phyloP scores from a whole-genome alignment of 2,888 invertebrate species.

The Lycophotia porphyrea region DNA sequence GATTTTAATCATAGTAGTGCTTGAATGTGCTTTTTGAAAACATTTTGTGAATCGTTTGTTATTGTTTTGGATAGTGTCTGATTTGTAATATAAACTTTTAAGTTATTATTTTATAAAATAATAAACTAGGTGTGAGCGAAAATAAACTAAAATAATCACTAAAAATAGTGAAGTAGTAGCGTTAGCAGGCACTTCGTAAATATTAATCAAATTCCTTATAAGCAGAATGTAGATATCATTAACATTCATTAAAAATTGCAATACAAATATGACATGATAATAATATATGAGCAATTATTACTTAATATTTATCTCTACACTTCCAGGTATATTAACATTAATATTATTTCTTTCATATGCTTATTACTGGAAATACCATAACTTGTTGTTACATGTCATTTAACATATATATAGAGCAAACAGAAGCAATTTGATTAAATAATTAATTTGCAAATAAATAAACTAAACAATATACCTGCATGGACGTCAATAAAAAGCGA shows the following conservation, averaged over 20 bases:
- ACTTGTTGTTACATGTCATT: constrained; percentile 24
- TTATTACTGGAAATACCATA: constrained; percentile 43
- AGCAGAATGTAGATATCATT: constrained; percentile 24
- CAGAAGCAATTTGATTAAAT: constrained; percentile 24
- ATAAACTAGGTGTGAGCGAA: background rate
- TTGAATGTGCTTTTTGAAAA: constrained; percentile 34
- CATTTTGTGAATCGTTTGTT: constrained; percentile 16
- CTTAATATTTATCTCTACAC: constrained; percentile 19
- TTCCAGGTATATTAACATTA: constrained; percentile 51
- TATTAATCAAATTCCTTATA: constrained; percentile 4
- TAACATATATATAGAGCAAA: constrained; percentile 32
- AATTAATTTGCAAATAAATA: no score
- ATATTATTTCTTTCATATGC: constrained; percentile 22
- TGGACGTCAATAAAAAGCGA: no score
- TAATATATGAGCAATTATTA: constrained; percentile 29
- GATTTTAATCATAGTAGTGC: constrained; percentile 39
- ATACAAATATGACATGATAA: constrained; percentile 31
- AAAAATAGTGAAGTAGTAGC: background rate
- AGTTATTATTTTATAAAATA: background rate
- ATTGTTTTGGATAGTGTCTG: constrained; percentile 23
- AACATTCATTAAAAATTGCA: constrained; percentile 10
- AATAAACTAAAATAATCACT: background rate
- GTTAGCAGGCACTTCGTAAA: background rate
- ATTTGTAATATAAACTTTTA: background rate
- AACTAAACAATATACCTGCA: no score